phyloP scores from a whole-genome alignment of 2,113 vertebrate species.

The Seriola rivoliana region DNA sequence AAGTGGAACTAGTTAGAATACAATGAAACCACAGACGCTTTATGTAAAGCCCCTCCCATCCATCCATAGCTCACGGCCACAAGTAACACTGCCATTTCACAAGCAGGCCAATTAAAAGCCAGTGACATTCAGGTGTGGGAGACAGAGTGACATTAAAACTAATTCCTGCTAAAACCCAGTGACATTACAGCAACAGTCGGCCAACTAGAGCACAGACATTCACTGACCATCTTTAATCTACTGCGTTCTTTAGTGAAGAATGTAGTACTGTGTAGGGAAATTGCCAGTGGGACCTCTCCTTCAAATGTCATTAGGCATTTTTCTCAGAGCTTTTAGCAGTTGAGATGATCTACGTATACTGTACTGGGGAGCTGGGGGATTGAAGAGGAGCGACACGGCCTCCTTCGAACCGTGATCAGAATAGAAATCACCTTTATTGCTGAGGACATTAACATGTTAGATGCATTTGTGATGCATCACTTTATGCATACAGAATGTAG shows the following conservation, averaged over 20 bases:
- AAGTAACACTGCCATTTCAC: constrained; percentile 71
- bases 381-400: constrained; percentile 34
- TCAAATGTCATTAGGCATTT: constrained; percentile 79
- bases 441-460: constrained; percentile 53
- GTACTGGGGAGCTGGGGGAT: constrained; percentile 51
- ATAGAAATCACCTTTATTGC: constrained; percentile 59
- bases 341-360: constrained; percentile 59
- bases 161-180: constrained; percentile 81
- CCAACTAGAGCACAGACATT: constrained; percentile 34
- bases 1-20: constrained; percentile 33
- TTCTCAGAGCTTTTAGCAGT: constrained; percentile 58
- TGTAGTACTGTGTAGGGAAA: constrained; percentile 10
- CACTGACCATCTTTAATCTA: constrained; percentile 54
- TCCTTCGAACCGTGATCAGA: constrained; percentile 58
- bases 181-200: constrained; percentile 74
- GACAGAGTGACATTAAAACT: constrained; percentile 83
- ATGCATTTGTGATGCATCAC: constrained; percentile 41
- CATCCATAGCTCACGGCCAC: constrained; percentile 64
- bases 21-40: constrained; percentile 19
- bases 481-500: constrained; percentile 23
- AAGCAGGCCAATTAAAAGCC: constrained; percentile 81
- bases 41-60: constrained; percentile 21
- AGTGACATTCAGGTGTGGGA: constrained; percentile 82
- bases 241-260: constrained; percentile 25
- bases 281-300: constrained; percentile 59